phyloP scores from a whole-genome alignment of 2,113 vertebrate genomes.

The Thinocorus orbignyianus region DNA sequence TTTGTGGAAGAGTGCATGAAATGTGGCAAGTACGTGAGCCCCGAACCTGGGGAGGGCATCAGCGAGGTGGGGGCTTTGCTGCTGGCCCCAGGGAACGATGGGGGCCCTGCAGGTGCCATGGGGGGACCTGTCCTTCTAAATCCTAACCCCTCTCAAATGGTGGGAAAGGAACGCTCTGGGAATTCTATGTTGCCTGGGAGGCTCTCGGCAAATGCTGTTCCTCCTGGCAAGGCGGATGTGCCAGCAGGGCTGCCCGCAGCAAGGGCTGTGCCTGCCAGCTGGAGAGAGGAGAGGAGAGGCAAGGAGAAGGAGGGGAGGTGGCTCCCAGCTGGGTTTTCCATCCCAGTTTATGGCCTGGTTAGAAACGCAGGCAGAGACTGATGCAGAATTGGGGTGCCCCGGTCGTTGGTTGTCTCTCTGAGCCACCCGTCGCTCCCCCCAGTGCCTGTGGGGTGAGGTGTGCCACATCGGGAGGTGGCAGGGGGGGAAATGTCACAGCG shows the following conservation, averaged over 20 bases:
- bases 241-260: not conserved
- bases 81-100: fast-evolving
- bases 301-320: not conserved
- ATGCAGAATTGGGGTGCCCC: not conserved
- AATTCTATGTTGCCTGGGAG: not conserved
- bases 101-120: not conserved
- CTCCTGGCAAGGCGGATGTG: not conserved
- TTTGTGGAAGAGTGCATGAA: slow-evolving; percentile 95
- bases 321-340: not conserved
- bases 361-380: not conserved
- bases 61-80: not conserved
- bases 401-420: not conserved
- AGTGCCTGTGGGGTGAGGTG: no score
- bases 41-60: not conserved
- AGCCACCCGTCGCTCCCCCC: not conserved
- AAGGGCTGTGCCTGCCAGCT: not conserved
- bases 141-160: not conserved
- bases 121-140: not conserved
- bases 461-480: fast-evolving
- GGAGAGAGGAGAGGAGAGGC: not conserved
- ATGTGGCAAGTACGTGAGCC: slow-evolving; percentile 86
- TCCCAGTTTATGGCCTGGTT: not conserved
- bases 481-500: fast-evolving
- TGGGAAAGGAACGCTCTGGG: not conserved
- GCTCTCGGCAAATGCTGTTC: not conserved